phyloP scores from a whole-genome alignment of 2,797 vertebrate genomes.

The Nannoperca obscura region DNA sequence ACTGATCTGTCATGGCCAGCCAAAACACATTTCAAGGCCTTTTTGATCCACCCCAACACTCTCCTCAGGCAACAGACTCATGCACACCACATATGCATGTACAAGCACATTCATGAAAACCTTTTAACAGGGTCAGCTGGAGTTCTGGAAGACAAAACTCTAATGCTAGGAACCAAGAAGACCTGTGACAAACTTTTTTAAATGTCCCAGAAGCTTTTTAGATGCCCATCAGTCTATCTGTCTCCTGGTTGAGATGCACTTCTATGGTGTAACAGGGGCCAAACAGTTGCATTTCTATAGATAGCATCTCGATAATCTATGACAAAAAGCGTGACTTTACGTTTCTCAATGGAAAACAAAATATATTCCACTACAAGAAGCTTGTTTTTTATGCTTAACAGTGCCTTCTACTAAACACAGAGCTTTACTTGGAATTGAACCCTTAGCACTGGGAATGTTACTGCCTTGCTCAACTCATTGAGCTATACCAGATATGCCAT shows the following conservation, averaged over 20 bases:
- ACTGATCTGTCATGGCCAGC: constrained; percentile 74
- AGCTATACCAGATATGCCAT: neutral
- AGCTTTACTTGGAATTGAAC: neutral
- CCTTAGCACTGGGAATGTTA: neutral
- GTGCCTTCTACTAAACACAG: neutral
- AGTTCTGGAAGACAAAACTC: constrained; percentile 49
- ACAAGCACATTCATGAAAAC: constrained; percentile 50
- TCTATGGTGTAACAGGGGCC: no score
- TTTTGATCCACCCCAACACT: constrained; percentile 68
- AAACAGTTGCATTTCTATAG: neutral
- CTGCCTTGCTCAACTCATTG: neutral
- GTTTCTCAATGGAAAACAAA: neutral
- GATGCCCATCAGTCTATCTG: neutral
- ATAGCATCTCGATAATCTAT: neutral
- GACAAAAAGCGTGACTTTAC: no score
- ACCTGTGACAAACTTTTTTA: neutral
- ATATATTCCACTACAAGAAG: neutral
- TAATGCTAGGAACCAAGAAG: neutral
- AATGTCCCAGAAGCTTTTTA: neutral
- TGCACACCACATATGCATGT: constrained; percentile 36
- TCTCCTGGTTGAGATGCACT: neutral
- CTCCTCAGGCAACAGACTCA: constrained; percentile 57
- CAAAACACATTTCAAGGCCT: constrained; percentile 72
- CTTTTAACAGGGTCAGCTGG: constrained; percentile 55
- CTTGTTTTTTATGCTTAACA: neutral